Conservation (phyloP, 2,888 invertebrate species). For the Strigamia crassipes region DNA sequence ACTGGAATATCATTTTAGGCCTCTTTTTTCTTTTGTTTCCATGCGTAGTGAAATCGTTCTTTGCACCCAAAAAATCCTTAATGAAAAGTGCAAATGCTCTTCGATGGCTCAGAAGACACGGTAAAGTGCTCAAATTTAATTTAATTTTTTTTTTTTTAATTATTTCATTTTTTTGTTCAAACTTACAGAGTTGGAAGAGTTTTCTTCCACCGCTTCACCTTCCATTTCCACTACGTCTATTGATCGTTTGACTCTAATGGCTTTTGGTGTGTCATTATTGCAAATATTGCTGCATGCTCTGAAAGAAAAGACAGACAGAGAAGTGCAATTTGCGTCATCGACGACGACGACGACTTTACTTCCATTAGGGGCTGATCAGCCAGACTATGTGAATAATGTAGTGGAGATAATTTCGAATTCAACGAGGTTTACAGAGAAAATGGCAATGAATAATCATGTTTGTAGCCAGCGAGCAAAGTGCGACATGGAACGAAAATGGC, state of each 20-base stretch:
- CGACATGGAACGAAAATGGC: constrained; percentile 3
- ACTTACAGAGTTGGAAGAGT: neutral
- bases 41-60: neutral
- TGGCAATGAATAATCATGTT: neutral
- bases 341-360: neutral
- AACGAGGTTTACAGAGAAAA: neutral
- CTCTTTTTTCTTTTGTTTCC: neutral
- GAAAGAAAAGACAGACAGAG: neutral
- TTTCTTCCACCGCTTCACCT: neutral
- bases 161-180: neutral
- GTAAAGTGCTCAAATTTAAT: neutral
- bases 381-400: neutral
- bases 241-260: neutral
- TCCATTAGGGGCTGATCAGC: neutral
- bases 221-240: neutral
- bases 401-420: neutral
- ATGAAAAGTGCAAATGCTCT: neutral
- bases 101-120: neutral
- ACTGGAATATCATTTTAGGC: neutral
- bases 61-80: neutral
- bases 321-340: neutral
- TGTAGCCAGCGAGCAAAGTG: neutral
- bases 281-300: neutral
- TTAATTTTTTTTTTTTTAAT: neutral
- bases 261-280: neutral